Base-by-base conservation (phyloP, 1,140 invertebrate genomes). In the Forficula auricularia region DNA sequence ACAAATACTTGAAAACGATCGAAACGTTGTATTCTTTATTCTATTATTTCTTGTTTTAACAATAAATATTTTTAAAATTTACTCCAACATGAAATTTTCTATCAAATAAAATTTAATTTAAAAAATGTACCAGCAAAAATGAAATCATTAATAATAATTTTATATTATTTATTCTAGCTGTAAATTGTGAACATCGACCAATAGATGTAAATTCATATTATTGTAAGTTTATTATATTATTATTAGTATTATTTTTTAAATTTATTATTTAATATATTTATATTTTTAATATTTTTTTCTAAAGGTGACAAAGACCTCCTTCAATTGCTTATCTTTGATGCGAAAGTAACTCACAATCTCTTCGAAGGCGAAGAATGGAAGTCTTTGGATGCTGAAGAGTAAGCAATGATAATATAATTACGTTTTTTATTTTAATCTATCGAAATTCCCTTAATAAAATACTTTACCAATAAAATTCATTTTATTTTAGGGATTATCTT, bases 271-370 rank as follows among this genome's bases (percentile, higher is more conserved):
- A 27, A 27, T 4, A 27, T 6, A 27, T 4, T 27, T 27, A 27
- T 27, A 30, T 20, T 35, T 42, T 19, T 22, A 13, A 19, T 46
- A 19, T 45, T 32, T 41, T 31, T 43, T 37, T 35, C 47, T 54
- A 7, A 54, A 89, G 69, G 70, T 55, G 68, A 90, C 53, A 75
- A 78, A 55, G 80, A 90, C 51, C 60, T 92, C 20, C 75, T 91
- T 37, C 76, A 89, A 47, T 66, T 84, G 45, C 59, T 92, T 13
- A 74, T 90, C 3, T 89, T 90, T 55, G 88, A 92, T 57, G 87
- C 87, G 0, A 82, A 79, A 57, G 70, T 79, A 0, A 84, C 84
- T 0, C 71, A 82, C 34, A 68, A 68, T 2, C 75, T 73, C 45
- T 88, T 82, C 41, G 34, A 20, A 19, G 33, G 19, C 6, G 41